These are phyloP conservation scores for Etheostoma perlongum DNA, from an alignment of 2,797 vertebrate species.

Conservation along the genomic window DNA sequence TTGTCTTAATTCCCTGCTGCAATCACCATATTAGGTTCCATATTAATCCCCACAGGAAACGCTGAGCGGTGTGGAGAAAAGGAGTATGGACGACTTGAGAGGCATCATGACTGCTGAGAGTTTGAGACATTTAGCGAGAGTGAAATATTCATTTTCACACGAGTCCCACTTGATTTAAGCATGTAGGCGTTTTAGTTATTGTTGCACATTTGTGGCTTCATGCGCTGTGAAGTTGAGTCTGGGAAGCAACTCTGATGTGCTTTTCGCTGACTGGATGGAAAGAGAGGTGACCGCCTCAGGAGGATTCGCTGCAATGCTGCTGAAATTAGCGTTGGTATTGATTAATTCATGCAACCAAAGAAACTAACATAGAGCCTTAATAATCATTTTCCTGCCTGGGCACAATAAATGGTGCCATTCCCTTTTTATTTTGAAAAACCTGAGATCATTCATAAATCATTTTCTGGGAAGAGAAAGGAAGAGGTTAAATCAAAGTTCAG, in stretches of 20 bases:
- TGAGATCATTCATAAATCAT: conserved; percentile 41
- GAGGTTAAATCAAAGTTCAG: conserved; percentile 36
- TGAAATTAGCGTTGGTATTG: conserved; percentile 70
- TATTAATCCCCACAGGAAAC: conserved; percentile 64
- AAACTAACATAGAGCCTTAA: conserved; percentile 57
- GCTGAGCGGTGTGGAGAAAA: conserved; percentile 28
- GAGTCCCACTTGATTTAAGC: conserved; percentile 57
- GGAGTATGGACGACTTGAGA: conserved; percentile 25
- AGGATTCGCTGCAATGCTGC: conserved; percentile 64
- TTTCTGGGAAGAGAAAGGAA: neutral
- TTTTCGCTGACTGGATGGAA: conserved; percentile 78
- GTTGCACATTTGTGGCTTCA: conserved; percentile 19
- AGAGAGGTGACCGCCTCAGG: conserved; percentile 70
- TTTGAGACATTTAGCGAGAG: conserved; percentile 39
- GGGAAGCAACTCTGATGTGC: conserved; percentile 55
- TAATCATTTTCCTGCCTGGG: conserved; percentile 36
- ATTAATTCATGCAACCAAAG: conserved; percentile 73
- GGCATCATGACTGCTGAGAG: conserved; percentile 17
- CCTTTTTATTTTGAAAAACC: conserved; percentile 31
- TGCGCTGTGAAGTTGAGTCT: conserved; percentile 50
- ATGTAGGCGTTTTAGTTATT: conserved; percentile 45
- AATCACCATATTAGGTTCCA: conserved; percentile 59
- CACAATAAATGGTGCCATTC: conserved; percentile 40
- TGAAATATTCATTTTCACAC: conserved; percentile 50
- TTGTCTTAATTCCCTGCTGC: conserved; percentile 67